Conservation (phyloP, 2,888 invertebrate species). For the Tenthredo livida region DNA sequence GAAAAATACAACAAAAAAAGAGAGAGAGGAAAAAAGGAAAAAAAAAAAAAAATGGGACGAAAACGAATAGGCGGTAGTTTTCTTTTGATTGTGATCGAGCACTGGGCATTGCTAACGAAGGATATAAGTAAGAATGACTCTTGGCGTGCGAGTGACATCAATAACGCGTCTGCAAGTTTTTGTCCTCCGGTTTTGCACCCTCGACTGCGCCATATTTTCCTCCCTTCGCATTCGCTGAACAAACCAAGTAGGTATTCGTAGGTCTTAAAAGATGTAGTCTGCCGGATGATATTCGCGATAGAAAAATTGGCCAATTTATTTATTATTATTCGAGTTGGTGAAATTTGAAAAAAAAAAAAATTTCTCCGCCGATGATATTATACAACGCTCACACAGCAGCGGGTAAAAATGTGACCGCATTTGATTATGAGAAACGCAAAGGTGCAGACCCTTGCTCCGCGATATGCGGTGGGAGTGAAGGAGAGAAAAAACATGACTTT, state of each 20-base stretch:
- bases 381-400: background rate
- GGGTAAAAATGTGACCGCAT: constrained; percentile 10
- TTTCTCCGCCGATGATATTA: background rate
- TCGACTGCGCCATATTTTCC: background rate
- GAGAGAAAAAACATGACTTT: constrained; percentile 64
- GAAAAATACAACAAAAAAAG: constrained; percentile 54
- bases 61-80: constrained; percentile 44
- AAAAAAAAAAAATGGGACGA: constrained; percentile 46
- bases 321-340: background rate
- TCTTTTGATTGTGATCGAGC: constrained; percentile 47
- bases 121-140: constrained; percentile 54
- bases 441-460: background rate
- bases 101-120: constrained; percentile 30
- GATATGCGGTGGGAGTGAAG: constrained; percentile 14
- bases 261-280: background rate
- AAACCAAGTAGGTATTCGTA: background rate
- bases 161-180: constrained; percentile 51
- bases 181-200: constrained; percentile 31
- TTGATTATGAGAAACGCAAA: background rate
- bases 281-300: background rate
- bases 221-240: constrained; percentile 2
- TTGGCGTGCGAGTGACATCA: constrained; percentile 55
- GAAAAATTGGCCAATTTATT: background rate
- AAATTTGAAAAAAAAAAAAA: background rate
- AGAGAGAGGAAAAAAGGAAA: constrained; percentile 40